Conservation (phyloP, 2,888 invertebrate species). For the Melanotus villosus region DNA sequence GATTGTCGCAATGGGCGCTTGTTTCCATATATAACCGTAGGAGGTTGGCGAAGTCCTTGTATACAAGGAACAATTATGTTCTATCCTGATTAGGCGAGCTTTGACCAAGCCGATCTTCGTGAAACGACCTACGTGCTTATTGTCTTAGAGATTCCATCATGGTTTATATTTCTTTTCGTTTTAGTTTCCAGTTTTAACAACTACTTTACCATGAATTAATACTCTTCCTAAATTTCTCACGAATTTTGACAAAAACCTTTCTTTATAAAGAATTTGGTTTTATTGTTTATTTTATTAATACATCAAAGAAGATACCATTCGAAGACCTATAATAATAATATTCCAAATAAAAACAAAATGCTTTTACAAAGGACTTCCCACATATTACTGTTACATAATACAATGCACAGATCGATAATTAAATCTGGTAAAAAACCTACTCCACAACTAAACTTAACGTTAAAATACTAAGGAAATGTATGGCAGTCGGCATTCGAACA, state of each 20-base stretch:
- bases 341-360: too few relatives aligned
- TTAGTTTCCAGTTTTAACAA: neutral
- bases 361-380: too few relatives aligned
- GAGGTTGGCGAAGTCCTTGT: slow-evolving; percentile 43
- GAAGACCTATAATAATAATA: too few relatives aligned
- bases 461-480: slow-evolving; percentile 4
- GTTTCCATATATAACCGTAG: slow-evolving; percentile 51
- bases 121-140: slow-evolving; percentile 47
- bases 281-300: too few relatives aligned
- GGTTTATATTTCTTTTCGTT: slow-evolving; percentile 22
- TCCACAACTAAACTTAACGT: neutral
- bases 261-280: too few relatives aligned
- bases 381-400: neutral
- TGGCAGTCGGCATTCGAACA: slow-evolving; percentile 20
- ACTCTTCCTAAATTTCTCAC: slow-evolving; percentile 9
- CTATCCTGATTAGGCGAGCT: slow-evolving; percentile 57
- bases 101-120: slow-evolving; percentile 45
- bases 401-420: neutral
- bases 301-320: too few relatives aligned
- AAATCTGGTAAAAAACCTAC: slow-evolving; percentile 14
- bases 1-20: slow-evolving; percentile 59
- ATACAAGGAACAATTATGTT: slow-evolving; percentile 57
- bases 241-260: too few relatives aligned
- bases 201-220: too few relatives aligned
- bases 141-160: slow-evolving; percentile 45